A percentile compares a stretch with the other conserved stretches of the same genome.
Evolutionary conservation across 2,888 invertebrate species (phyloP).

Genomic region (Tipula unca): DNA sequence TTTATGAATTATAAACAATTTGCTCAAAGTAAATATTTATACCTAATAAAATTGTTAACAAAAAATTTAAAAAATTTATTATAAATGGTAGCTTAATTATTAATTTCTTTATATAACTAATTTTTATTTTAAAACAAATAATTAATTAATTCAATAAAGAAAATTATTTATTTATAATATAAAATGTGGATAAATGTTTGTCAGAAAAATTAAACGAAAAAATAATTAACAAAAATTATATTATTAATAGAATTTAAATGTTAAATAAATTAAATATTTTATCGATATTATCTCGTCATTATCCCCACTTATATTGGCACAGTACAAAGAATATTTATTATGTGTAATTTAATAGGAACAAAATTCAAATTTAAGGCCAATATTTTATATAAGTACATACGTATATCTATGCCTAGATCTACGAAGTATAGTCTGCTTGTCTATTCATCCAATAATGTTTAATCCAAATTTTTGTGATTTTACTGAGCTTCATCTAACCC

Average conservation of each 20-base stretch:
- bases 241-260: not conserved
- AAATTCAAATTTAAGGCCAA: not conserved
- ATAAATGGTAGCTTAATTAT: slow-evolving; percentile 1
- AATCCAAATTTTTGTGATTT: too few relatives aligned
- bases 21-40: not conserved
- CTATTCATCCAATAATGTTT: too few relatives aligned
- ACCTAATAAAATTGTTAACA: not conserved
- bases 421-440: too few relatives aligned
- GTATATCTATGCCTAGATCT: not conserved
- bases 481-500: too few relatives aligned
- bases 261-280: not conserved
- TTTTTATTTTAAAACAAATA: not conserved
- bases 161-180: not conserved
- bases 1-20: not conserved
- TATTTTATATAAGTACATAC: not conserved
- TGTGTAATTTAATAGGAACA: not conserved
- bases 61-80: not conserved
- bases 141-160: not conserved
- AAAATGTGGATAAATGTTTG: not conserved
- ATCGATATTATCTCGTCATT: not conserved
- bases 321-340: not conserved
- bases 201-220: not conserved
- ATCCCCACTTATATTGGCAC: not conserved
- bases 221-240: not conserved
- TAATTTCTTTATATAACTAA: not conserved